phyloP scores from a whole-genome alignment of 2,113 vertebrate species.

The Ailuropoda melanoleuca region DNA sequence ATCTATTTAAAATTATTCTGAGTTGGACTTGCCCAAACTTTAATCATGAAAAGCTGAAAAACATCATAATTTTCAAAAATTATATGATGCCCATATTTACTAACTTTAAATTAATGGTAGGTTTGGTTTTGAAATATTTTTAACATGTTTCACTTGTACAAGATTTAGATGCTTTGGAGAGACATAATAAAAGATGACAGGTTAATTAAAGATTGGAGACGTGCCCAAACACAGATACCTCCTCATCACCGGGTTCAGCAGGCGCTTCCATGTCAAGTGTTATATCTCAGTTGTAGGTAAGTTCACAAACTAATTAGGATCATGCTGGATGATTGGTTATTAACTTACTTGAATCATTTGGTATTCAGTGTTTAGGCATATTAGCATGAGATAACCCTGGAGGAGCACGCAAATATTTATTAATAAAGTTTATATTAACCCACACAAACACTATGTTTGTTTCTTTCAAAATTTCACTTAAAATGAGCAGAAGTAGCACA shows the following conservation, averaged over 20 bases:
- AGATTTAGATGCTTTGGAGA: slow-evolving; percentile 62
- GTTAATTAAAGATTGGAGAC: slow-evolving; percentile 79
- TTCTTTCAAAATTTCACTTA: slow-evolving; percentile 46
- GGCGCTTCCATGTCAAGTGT: slow-evolving; percentile 39
- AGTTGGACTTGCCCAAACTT: not conserved
- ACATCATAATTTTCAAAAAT: not conserved
- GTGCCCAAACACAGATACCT: slow-evolving; percentile 66
- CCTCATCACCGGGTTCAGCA: slow-evolving; percentile 62
- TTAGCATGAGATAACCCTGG: slow-evolving; percentile 38
- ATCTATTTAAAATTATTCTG: not conserved
- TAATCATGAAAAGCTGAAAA: not conserved
- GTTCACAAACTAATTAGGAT: slow-evolving; percentile 79
- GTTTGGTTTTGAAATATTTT: not conserved
- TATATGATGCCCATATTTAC: not conserved
- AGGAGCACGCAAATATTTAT: slow-evolving; percentile 64
- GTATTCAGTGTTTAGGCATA: slow-evolving; percentile 26
- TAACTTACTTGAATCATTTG: slow-evolving; percentile 57
- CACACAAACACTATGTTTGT: not conserved
- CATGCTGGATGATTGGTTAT: slow-evolving; percentile 50
- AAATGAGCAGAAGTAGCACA: not conserved
- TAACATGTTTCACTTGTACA: slow-evolving; percentile 56
- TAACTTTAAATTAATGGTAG: slow-evolving; percentile 37
- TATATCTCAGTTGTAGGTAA: slow-evolving; percentile 70
- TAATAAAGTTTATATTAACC: slow-evolving; percentile 27
- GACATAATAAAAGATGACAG: slow-evolving; percentile 78